Base-by-base conservation (phyloP, 2,888 invertebrate species). In the Myopa tessellatipennis region DNA sequence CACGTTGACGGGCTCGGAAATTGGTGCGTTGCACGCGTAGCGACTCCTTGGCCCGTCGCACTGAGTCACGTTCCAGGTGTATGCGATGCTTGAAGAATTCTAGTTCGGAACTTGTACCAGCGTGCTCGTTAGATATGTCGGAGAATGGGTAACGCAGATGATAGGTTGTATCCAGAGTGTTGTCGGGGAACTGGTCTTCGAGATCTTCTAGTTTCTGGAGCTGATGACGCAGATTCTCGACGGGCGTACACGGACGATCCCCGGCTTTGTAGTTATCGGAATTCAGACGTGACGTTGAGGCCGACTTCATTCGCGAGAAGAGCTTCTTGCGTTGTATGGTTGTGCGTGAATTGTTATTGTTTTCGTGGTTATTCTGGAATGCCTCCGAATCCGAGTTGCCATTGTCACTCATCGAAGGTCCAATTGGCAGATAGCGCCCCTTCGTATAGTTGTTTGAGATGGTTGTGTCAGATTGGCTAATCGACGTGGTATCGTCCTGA, bases 11-110 rank as follows among this genome's bases (percentile, higher is more conserved):
- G 82, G 93, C 92, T 38, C 93, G 91, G 74, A 95, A 92, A 69
- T 93, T 92, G 63, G 92, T 92, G 77, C 93, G 91, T 78, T 95
- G 92, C 2, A 92, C 91, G 61, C 93, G 91, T 79, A 95, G 87
- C 72, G 93, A 94, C 79, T 94, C 95, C 82, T 95, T 92, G n/a
- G 95, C 95, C 3, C 95, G 91, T n/a, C 95, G 91, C 87, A 95
- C 94, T 34, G 95, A 95, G 84, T 95, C 95, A 7, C 95, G 90
- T 85, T 95, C 95, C 61, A 95, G 90, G 82, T 95, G 92, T 71
- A 95, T 95, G 74, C 95, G 92, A 85, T 95, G 95, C 69, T 95
- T 92, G 84, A 95, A 95, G 90, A 95, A 95, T 87, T 95, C 95
- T 74, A 95, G 87, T 85, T 95, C 95, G 34, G 95, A 92, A 72